Base-by-base conservation (phyloP, 2,888 invertebrate genomes). In the Phasia obesa region DNA sequence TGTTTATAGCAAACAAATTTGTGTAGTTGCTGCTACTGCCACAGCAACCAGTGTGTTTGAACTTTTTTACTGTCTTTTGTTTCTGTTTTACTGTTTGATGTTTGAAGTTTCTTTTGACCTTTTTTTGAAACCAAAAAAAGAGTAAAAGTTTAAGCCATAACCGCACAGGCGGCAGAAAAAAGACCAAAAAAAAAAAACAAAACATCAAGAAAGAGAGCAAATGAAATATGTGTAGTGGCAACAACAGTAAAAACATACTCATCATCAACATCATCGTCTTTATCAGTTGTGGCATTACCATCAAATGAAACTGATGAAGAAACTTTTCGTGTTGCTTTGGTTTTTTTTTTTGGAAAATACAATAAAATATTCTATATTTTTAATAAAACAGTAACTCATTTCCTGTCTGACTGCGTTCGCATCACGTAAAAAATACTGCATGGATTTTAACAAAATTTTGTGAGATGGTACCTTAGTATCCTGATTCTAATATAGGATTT, bases 251-350 rank as follows among this genome's bases (percentile, higher is more conserved):
- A 23, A 67, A 60, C 35, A 67, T 71, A 9, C 21, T 51, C 35
- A 62, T 62, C 74, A 53, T 51, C 73, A 38, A 4, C 65, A 44
- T 23, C 65, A n/a, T 67, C 73, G 47, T 80, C 42, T 64, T 75
- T 69, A 57, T 81, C 77, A 73, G 69, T 42, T 70, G 69, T 70
- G 69, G 74, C 75, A 62, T 49, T 21, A 59, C 23, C 65, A 59
- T 31, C 57, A 73, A 27, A 55, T 64, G 9, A 55, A 49, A 64
- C 27, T 55, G 62, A 42, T 62, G 27, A 42, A 51, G 6, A 60
- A 69, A 55, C 38, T 70, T 64, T 73, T 51, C 65, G 23, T 60
- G 57, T 73, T 59, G 60, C 51, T 27, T 27, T 27, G 3, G 27
- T 27, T 13, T 4, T 42, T 42, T 3, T 42, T 49, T n/a, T 25